Base-by-base conservation (phyloP, 2,888 invertebrate species). In the Luperina nickerlii region DNA sequence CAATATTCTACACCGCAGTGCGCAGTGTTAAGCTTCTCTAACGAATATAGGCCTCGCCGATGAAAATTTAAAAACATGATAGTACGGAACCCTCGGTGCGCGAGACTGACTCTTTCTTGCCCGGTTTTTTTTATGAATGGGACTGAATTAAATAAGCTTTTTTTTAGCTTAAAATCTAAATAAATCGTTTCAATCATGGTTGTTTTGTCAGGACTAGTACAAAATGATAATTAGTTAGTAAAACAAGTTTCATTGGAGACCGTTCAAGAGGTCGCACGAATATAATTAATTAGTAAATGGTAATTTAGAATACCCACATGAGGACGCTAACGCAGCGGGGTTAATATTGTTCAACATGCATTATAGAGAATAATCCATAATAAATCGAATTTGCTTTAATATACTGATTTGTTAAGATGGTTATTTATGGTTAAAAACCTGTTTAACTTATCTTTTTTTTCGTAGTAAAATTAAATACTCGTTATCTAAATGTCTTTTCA, bases 201-300 rank as follows among this genome's bases (percentile, higher is more conserved):
- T 60, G 4, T 20, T 18, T 0, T 32, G 9, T 57, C 20, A 78
- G 74, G 70, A 72, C 83, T 51, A 72, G 69, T 81, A 42, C n/a
- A 18, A 24, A 86, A 73, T 83, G 76, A 48, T 86, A 78, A 86
- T 84, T 67, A 63, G 74, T 66, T 42, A 57, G 2, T 74, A 77
- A 42, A 86, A 87, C 86, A 60, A 74, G 85, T 86, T 87, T 71
- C 18, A 67, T 74, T 60, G n/a, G 54, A 57, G 51, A 76, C 82
- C 71, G 62, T 77, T 72, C 42, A 45, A 57, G 38, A 62, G 60
- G 42, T 62, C 54, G n/a, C 67, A 51, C 57, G 74, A 69, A 38
- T 67, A n/a, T 75, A 67, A 85, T 83, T 83, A 80, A 86, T 80
- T 79, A 77, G 24, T 42, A 20, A 74, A 79, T 76, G 71, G 9